These are phyloP conservation scores for Tetragnatha versicolor DNA, from an alignment of 1,140 invertebrate species.

Conservation along the genomic window DNA sequence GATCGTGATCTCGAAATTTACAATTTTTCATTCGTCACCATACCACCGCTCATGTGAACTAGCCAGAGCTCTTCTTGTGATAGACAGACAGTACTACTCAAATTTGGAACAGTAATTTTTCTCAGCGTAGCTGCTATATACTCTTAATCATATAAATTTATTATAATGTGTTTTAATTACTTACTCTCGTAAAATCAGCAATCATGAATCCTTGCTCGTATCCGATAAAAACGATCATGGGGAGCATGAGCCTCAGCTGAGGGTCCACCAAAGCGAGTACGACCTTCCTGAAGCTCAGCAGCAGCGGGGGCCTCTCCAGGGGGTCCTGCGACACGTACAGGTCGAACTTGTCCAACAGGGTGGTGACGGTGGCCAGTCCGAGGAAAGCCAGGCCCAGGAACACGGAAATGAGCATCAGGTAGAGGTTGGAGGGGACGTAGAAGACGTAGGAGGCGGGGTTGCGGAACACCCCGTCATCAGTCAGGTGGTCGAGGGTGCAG, in stretches of 20 bases:
- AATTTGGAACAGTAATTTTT: no score
- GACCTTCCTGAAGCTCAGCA: slow-evolving; percentile 52
- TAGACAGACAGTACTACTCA: no score
- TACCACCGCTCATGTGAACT: no score
- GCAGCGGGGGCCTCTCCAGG: slow-evolving; percentile 52
- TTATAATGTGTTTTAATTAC: no score
- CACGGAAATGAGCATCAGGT: slow-evolving; percentile 54
- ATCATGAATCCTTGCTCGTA: slow-evolving; percentile 66
- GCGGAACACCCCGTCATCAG: slow-evolving; percentile 40
- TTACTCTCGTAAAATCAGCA: slow-evolving; percentile 66
- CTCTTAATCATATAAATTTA: no score
- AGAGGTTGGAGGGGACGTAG: slow-evolving; percentile 53
- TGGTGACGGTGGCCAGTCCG: slow-evolving; percentile 54
- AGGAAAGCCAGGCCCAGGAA: slow-evolving; percentile 55
- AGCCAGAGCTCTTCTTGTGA: no score
- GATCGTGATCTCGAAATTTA: no score
- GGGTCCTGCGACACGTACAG: slow-evolving; percentile 57
- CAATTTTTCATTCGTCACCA: no score
- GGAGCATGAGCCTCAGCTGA: slow-evolving; percentile 62
- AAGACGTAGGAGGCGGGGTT: slow-evolving; percentile 51
- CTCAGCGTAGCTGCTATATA: no score
- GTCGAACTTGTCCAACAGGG: slow-evolving; percentile 58
- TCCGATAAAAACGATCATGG: slow-evolving; percentile 64
- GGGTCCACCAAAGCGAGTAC: slow-evolving; percentile 60
- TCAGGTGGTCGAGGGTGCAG: slow-evolving; percentile 41